Base-by-base conservation (phyloP, 2,888 invertebrate species). In the Drosophila crucigera region DNA sequence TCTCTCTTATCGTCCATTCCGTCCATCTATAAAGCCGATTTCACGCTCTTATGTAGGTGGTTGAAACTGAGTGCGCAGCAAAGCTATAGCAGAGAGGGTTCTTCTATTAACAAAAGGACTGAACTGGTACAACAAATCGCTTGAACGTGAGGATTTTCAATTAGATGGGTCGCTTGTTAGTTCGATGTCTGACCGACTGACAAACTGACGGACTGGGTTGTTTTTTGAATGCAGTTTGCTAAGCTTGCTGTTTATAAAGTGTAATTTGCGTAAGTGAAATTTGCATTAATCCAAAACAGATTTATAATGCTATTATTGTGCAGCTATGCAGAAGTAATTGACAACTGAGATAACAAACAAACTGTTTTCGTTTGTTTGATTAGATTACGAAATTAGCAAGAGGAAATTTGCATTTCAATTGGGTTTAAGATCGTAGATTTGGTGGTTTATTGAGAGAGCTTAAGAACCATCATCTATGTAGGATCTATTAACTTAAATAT, bases 231-330 rank as follows among this genome's bases (percentile, higher is more conserved):
- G 74, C 82, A 82, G 61, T 68, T 69, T 64, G 68, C 58, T 53
- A 43, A 55, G 66, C 66, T 78, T 75, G 88, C 65, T 90, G 80
- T 82, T 89, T 87, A 81, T 87, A 63, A 78, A 73, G 50, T 49
- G 63, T 83, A 86, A 86, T 86, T 90, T 86, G 80, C 49, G 41
- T 80, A 90, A 90, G 76, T 82, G 90, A 88, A 89, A 89, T 84
- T 89, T 84, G 88, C 90, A 84, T 84, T 89, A 89, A 84, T 89
- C 84, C 76, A 43, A 41, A 30, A 52, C 68, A 73, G 70, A 70
- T 83, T 50, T 55, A 28, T 31, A 58, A 54, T 59, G 47, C 72
- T 50, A 62, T 68, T 65, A 83, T 88, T 85, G 77, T 71, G 63
- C 77, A 80, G 68, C 63, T 68, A 82, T 76, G 69, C 76, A 67